These are phyloP conservation scores for Anas capensis DNA, from an alignment of 2,797 vertebrate genomes.

Conservation along the genomic window DNA sequence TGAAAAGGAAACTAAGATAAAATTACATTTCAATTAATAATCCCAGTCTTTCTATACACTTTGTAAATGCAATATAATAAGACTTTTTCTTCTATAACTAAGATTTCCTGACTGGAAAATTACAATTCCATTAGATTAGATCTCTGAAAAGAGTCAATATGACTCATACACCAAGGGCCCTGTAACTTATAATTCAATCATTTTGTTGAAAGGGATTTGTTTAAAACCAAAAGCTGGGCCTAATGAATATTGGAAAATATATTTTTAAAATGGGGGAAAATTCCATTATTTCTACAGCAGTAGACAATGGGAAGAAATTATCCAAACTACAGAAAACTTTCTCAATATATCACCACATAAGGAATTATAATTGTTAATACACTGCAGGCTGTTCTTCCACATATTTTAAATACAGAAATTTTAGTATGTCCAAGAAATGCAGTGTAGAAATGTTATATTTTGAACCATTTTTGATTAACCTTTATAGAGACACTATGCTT, in stretches of 20 bases:
- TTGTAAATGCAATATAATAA: background rate
- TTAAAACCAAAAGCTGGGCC: background rate
- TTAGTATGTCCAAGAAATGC: background rate
- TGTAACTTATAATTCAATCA: background rate
- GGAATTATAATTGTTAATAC: background rate
- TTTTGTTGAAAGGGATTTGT: background rate
- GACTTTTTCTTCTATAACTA: background rate
- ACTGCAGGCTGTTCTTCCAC: background rate
- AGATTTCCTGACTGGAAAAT: background rate
- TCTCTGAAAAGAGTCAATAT: background rate
- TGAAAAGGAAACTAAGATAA: background rate
- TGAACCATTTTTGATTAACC: background rate
- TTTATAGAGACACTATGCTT: background rate
- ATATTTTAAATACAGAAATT: background rate
- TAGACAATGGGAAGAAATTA: background rate
- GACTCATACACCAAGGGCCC: background rate
- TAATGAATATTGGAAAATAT: background rate
- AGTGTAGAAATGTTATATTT: background rate
- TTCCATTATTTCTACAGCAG: background rate
- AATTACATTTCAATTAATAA: background rate
- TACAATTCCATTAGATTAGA: background rate
- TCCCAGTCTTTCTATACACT: background rate
- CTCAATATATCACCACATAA: background rate
- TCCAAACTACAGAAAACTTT: background rate
- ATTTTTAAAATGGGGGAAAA: background rate